phyloP scores from a whole-genome alignment of 1,140 invertebrate species.

The Zaprionus africanus region DNA sequence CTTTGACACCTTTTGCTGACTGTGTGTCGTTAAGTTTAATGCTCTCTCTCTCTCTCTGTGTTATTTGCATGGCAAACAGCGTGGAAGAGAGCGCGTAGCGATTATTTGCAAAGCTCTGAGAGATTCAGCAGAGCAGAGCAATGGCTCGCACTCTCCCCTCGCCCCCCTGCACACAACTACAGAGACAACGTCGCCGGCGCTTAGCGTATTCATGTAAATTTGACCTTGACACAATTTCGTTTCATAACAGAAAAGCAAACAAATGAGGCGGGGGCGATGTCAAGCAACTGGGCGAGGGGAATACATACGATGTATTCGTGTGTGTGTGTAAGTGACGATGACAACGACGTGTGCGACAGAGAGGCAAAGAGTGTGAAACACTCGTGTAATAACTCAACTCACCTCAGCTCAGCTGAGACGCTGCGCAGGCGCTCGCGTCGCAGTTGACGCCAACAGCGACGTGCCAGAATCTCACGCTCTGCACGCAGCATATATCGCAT shows the following conservation, averaged over 20 bases:
- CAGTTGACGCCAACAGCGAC: slow-evolving; percentile 12
- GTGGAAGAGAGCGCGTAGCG: slow-evolving; percentile 29
- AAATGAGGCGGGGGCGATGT: slow-evolving; percentile 66
- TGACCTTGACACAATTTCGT: slow-evolving; percentile 80
- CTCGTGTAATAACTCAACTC: slow-evolving; percentile 75
- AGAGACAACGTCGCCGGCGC: slow-evolving; percentile 45
- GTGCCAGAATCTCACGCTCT: slow-evolving; percentile 71
- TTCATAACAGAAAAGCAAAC: slow-evolving; percentile 80
- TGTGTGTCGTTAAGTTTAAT: slow-evolving; percentile 19
- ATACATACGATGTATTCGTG: not conserved
- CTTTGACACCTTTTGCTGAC: slow-evolving; percentile 47
- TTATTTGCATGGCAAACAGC: slow-evolving; percentile 48
- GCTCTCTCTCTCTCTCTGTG: slow-evolving; percentile 25
- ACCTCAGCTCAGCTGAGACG: slow-evolving; percentile 39
- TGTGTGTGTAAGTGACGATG: slow-evolving; percentile 44
- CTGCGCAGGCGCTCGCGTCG: slow-evolving; percentile 12
- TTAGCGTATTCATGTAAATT: slow-evolving; percentile 82
- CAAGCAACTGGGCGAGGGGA: slow-evolving; percentile 53
- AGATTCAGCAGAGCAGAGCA: slow-evolving; percentile 50
- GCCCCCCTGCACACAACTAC: not conserved
- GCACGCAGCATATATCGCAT: slow-evolving; percentile 49
- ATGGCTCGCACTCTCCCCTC: not conserved
- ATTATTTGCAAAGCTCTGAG: slow-evolving; percentile 59
- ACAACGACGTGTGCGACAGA: slow-evolving; percentile 33
- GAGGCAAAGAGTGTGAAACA: slow-evolving; percentile 44